These are phyloP conservation scores for Potamarius usumacintae DNA, from an alignment of 2,113 vertebrate genomes.

Conservation along the genomic window DNA sequence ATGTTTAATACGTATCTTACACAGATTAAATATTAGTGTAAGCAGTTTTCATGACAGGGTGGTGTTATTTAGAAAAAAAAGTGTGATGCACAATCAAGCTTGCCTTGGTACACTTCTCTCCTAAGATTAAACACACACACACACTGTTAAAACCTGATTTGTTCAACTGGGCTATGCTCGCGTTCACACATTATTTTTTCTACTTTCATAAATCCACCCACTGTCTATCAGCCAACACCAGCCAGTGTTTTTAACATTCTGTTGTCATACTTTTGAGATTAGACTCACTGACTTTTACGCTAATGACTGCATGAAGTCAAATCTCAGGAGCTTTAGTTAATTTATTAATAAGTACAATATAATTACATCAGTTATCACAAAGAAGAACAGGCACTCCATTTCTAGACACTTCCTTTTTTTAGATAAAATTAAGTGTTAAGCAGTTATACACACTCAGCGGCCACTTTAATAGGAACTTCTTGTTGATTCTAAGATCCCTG, in stretches of 20 bases:
- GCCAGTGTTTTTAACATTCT: neutral
- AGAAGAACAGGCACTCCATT: neutral
- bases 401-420: no score
- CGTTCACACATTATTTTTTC: neutral
- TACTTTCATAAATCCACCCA: neutral
- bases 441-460: neutral
- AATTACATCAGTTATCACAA: neutral
- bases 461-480: no score
- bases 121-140: no score
- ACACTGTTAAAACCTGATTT: constrained; percentile 14
- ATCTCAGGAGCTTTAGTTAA: neutral
- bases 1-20: neutral
- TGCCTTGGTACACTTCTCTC: neutral
- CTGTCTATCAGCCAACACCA: constrained; percentile 4
- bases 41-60: neutral
- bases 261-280: neutral
- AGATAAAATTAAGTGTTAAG: no score
- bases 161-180: neutral
- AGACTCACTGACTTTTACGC: neutral
- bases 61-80: neutral
- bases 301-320: neutral
- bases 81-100: neutral
- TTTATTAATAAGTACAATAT: neutral
- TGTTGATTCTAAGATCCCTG: no score
- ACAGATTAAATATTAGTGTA: neutral